phyloP scores from a whole-genome alignment of 2,888 invertebrate species.

The Melolontha melolontha region DNA sequence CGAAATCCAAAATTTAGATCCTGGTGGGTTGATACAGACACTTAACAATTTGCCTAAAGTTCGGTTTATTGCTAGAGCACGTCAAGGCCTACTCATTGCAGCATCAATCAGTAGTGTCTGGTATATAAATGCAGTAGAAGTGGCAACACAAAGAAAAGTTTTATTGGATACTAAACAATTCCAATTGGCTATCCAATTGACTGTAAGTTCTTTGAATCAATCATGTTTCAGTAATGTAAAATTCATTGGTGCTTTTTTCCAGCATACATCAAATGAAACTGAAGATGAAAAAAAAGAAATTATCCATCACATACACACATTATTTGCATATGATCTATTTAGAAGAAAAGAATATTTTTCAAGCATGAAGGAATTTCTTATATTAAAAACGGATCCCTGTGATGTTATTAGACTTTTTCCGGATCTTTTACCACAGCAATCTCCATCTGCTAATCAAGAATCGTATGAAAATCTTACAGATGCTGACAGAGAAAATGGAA shows the following conservation, averaged over 20 bases:
- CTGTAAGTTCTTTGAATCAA: constrained; percentile 71
- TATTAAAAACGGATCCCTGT: constrained; percentile 92
- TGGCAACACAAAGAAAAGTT: constrained; percentile 85
- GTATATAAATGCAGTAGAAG: constrained; percentile 85
- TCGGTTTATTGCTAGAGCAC: constrained; percentile 79
- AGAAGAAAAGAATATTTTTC: constrained; percentile 87
- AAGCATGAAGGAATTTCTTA: constrained; percentile 92
- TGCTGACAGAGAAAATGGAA: constrained; percentile 87
- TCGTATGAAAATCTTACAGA: constrained; percentile 75
- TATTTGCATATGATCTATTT: constrained; percentile 93
- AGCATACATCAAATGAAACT: constrained; percentile 87
- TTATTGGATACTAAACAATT: constrained; percentile 92
- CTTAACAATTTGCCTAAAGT: constrained; percentile 62
- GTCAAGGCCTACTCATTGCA: constrained; percentile 85
- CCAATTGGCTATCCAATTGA: constrained; percentile 90
- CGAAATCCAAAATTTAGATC: constrained; percentile 85
- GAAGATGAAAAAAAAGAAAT: constrained; percentile 84
- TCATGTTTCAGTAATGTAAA: neutral
- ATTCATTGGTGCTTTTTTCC: constrained; percentile 51
- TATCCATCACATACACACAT: constrained; percentile 88
- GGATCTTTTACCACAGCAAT: constrained; percentile 73
- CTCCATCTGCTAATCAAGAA: constrained; percentile 62
- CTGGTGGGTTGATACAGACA: constrained; percentile 67
- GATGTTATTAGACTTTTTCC: constrained; percentile 97
- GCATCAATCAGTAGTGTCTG: constrained; percentile 91